These are phyloP conservation scores for Microcebus ravelobensis DNA, from an alignment of 2,113 vertebrate species.

Conservation along the genomic window DNA sequence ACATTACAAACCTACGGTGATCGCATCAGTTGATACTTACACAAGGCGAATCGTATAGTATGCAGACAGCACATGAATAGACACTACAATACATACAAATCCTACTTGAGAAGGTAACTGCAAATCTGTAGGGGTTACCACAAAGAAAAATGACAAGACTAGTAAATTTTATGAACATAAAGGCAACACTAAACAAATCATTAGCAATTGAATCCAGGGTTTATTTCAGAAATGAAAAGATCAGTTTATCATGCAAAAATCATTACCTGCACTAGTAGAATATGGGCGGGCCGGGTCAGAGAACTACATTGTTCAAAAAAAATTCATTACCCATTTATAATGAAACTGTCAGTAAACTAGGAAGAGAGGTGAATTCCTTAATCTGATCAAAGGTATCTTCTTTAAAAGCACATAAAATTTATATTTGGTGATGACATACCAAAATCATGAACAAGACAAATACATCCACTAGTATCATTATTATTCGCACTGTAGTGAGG, in stretches of 20 bases:
- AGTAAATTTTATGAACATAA: neutral
- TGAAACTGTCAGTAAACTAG: neutral
- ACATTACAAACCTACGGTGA: too few species aligned
- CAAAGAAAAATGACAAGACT: neutral
- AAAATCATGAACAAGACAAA: neutral
- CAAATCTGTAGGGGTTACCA: neutral
- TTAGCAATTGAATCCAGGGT: neutral
- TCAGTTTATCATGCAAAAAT: neutral
- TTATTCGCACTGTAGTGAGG: accelerated
- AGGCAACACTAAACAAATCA: neutral
- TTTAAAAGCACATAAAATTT: neutral
- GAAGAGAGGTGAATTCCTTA: neutral
- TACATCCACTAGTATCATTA: too few species aligned
- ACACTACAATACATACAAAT: neutral
- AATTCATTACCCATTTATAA: neutral
- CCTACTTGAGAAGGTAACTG: neutral
- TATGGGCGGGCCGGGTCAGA: neutral
- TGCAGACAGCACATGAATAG: neutral
- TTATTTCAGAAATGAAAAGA: neutral
- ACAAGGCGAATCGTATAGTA: neutral
- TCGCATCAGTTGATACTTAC: neutral
- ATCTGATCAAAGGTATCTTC: neutral
- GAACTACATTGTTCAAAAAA: neutral
- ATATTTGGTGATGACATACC: neutral
- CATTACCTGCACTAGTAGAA: neutral